phyloP scores from a whole-genome alignment of 2,113 vertebrate genomes.

The Catharus bicknelli region DNA sequence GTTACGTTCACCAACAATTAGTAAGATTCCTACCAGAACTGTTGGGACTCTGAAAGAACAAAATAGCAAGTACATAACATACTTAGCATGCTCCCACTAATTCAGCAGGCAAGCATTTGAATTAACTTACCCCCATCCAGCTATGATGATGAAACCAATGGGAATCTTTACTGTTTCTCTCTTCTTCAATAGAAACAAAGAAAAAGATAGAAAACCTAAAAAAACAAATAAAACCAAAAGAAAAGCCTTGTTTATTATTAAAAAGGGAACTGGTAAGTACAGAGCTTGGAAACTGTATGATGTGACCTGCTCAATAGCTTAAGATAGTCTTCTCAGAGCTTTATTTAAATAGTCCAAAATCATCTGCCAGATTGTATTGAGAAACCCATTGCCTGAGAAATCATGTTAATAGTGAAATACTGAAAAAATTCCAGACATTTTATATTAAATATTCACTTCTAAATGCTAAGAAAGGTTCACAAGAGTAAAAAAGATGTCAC shows the following conservation, averaged over 20 bases:
- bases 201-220: constrained; percentile 89
- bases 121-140: constrained; percentile 92
- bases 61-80: background rate
- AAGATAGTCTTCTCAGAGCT: background rate
- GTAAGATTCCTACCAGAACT: constrained; percentile 80
- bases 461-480: background rate
- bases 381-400: background rate
- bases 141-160: constrained; percentile 79
- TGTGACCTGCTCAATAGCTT: background rate
- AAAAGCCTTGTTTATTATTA: background rate
- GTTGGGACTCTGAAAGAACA: constrained; percentile 81
- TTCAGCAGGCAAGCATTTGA: background rate
- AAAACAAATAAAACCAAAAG: background rate
- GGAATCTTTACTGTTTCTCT: constrained; percentile 80
- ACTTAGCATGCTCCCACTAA: background rate
- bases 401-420: background rate
- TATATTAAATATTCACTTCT: background rate
- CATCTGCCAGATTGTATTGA: background rate
- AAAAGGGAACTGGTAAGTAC: background rate
- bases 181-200: constrained; percentile 84
- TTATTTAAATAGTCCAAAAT: background rate
- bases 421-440: background rate
- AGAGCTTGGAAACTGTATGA: background rate
- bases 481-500: background rate
- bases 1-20: constrained; percentile 81